A percentile compares a stretch with the other conserved stretches of the same genome.
These are phyloP conservation scores for Betta splendens DNA, from an alignment of 2,797 vertebrate species.

Conservation along the genomic window DNA sequence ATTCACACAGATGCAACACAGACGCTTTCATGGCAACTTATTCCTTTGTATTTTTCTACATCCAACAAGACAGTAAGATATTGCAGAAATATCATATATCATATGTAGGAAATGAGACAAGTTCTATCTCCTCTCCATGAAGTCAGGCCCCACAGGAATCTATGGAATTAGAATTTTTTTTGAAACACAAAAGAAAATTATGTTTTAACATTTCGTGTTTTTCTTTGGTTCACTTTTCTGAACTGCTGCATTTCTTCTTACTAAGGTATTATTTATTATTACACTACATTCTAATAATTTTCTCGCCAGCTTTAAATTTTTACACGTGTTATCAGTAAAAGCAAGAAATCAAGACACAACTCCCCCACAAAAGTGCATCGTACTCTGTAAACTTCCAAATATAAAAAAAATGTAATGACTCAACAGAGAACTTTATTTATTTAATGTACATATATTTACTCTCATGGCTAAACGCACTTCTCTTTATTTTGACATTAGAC, in stretches of 20 bases:
- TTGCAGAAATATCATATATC: conserved; percentile 16
- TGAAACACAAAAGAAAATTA: conserved; percentile 24
- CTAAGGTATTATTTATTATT: too few species aligned
- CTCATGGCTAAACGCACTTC: too few species aligned
- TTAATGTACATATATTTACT: too few species aligned
- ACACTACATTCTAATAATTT: too few species aligned
- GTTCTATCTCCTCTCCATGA: conserved; percentile 13
- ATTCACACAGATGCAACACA: conserved; percentile 2
- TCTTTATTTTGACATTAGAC: too few species aligned
- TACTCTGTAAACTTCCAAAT: too few species aligned
- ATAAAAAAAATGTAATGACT: too few species aligned
- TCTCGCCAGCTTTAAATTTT: too few species aligned
- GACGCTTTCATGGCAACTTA: neutral
- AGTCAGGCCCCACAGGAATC: conserved; percentile 8
- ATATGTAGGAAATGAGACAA: conserved; percentile 13
- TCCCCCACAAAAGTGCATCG: too few species aligned
- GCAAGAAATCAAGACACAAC: too few species aligned
- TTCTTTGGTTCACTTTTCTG: neutral
- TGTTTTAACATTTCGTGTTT: conserved; percentile 27
- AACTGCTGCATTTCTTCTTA: neutral
- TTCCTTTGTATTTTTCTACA: neutral
- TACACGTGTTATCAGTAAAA: too few species aligned
- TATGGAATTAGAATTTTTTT: conserved; percentile 30
- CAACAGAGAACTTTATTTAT: too few species aligned
- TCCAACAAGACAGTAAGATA: neutral